Conservation (phyloP, 2,113 vertebrate species). For the Chauna torquata region DNA sequence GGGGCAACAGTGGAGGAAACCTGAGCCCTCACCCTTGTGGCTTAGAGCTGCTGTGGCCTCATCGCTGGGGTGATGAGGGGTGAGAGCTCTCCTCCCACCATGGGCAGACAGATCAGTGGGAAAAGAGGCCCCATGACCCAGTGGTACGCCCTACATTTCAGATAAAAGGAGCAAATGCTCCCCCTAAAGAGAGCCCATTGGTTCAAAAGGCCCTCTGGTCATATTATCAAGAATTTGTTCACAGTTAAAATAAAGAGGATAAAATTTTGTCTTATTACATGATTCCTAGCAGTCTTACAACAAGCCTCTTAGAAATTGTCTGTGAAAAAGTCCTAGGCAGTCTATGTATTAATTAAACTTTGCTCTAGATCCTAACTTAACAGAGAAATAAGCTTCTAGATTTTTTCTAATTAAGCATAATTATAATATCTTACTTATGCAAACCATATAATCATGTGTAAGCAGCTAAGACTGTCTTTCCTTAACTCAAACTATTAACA, state of each 20-base stretch:
- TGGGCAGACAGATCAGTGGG: neutral
- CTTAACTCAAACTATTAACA: slow-evolving; percentile 21
- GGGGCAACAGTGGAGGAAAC: neutral
- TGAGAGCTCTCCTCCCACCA: neutral
- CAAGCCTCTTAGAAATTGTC: neutral
- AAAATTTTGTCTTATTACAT: neutral
- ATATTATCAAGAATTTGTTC: neutral
- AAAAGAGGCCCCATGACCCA: neutral
- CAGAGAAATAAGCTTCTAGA: neutral
- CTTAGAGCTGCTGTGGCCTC: neutral
- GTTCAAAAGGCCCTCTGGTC: neutral
- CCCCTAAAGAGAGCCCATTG: fast-evolving
- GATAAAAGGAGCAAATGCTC: neutral
- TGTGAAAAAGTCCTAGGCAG: neutral
- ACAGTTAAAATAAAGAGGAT: neutral
- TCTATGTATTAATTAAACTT: slow-evolving; percentile 24
- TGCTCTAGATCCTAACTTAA: neutral
- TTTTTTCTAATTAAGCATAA: slow-evolving; percentile 22
- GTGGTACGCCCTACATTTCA: fast-evolving
- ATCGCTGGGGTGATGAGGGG: fast-evolving
- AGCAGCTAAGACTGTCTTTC: neutral
- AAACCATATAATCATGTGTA: slow-evolving; percentile 25
- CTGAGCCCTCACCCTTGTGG: fast-evolving
- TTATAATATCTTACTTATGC: slow-evolving; percentile 29
- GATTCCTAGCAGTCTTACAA: neutral